Evolutionary conservation across 2,797 vertebrate genomes (phyloP).

Genomic region (Fratercula arctica): DNA sequence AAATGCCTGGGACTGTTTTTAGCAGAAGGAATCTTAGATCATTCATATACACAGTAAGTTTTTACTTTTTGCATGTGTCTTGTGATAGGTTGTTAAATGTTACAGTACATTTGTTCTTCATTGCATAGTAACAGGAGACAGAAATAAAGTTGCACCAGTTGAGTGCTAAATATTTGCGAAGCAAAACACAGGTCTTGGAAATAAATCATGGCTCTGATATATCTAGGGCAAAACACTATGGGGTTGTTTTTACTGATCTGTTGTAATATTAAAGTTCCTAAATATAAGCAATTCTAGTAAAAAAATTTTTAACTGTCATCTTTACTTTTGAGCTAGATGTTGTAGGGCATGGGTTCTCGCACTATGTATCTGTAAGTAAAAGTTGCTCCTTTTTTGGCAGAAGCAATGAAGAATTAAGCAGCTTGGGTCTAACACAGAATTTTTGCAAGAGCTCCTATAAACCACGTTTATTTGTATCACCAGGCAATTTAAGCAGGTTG

Average conservation of each 20-base stretch:
- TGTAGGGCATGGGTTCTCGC: background rate
- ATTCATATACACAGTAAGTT: slow-evolving; percentile 48
- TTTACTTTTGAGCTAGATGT: background rate
- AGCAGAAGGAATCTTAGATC: slow-evolving; percentile 33
- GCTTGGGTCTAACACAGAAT: background rate
- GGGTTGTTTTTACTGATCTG: background rate
- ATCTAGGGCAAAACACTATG: background rate
- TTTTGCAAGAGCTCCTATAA: background rate
- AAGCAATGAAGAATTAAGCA: background rate
- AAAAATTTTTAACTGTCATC: background rate
- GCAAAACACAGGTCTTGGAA: background rate
- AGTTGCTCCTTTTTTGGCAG: background rate
- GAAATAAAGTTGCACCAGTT: background rate
- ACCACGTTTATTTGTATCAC: background rate
- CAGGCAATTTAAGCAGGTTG: background rate
- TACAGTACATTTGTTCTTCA: background rate
- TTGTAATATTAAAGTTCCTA: background rate
- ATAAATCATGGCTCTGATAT: background rate
- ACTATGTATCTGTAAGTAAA: background rate
- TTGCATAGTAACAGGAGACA: background rate
- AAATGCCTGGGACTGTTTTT: slow-evolving; percentile 39
- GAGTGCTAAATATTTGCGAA: background rate
- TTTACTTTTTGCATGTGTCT: background rate
- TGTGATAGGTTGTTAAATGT: background rate
- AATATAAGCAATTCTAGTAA: background rate